phyloP scores from a whole-genome alignment of 2,797 vertebrate genomes.

The Limosa lapponica region DNA sequence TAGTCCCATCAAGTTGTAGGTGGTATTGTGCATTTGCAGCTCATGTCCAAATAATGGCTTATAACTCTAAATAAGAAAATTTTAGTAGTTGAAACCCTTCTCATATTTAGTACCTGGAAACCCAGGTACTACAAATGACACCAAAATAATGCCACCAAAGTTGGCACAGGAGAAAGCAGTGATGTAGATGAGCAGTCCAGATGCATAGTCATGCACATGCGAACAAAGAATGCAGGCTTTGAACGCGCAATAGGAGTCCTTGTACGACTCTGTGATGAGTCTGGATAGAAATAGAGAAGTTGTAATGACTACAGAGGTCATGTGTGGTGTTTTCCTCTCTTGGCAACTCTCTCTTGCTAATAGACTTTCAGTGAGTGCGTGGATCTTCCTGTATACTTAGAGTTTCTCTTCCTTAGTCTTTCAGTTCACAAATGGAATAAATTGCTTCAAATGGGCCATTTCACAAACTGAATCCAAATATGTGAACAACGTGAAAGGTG shows the following conservation, averaged over 20 bases:
- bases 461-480: neutral
- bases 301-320: neutral
- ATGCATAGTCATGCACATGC: neutral
- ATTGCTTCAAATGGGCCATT: neutral
- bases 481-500: neutral
- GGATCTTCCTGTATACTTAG: neutral
- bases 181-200: neutral
- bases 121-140: neutral
- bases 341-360: neutral
- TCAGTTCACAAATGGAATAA: neutral
- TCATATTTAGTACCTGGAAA: neutral
- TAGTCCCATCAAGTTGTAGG: neutral
- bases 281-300: neutral
- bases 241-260: neutral
- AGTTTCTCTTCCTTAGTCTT: neutral
- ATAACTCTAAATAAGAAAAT: neutral
- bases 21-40: neutral
- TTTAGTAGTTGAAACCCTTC: neutral
- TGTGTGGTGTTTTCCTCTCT: neutral
- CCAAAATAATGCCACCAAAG: neutral
- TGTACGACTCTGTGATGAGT: neutral
- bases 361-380: neutral
- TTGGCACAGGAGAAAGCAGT: neutral
- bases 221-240: neutral
- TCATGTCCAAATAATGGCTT: neutral